A percentile compares a stretch with the other conserved stretches of the same genome.
phyloP scores from a whole-genome alignment of 2,797 vertebrate genomes.

The Siniperca undulata region DNA sequence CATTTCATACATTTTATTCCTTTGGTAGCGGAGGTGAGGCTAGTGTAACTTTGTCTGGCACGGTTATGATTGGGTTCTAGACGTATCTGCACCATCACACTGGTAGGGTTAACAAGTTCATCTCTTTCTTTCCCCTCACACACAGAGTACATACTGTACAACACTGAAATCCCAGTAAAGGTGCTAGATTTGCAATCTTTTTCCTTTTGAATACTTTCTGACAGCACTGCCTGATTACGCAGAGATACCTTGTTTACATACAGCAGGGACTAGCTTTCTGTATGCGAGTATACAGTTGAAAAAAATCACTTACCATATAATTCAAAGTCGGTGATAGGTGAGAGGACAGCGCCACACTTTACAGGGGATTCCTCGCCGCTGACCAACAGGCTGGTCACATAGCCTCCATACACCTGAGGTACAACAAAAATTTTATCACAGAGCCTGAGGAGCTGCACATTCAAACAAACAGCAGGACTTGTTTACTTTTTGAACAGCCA shows the following conservation, averaged over 20 bases:
- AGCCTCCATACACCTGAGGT: slow-evolving; percentile 94
- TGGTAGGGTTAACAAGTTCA: slow-evolving; percentile 6
- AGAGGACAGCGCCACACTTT: slow-evolving; percentile 93
- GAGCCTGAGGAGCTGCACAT: neutral
- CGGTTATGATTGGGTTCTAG: slow-evolving; percentile 42
- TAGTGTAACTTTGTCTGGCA: slow-evolving; percentile 25
- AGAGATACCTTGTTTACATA: slow-evolving; percentile 1
- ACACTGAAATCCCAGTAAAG: slow-evolving; percentile 19
- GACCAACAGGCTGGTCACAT: slow-evolving; percentile 93
- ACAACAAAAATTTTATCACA: slow-evolving; percentile 29
- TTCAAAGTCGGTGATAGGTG: slow-evolving; percentile 96
- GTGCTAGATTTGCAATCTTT: slow-evolving; percentile 28
- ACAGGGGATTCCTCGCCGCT: slow-evolving; percentile 88
- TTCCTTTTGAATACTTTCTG: neutral
- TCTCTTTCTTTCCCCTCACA: neutral
- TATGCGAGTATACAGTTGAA: neutral
- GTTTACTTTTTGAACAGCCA: neutral
- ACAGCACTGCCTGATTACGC: slow-evolving; percentile 14
- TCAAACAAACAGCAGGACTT: neutral
- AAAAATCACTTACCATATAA: slow-evolving; percentile 89
- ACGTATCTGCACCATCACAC: slow-evolving; percentile 23
- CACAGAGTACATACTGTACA: neutral
- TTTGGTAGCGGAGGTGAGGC: slow-evolving; percentile 32
- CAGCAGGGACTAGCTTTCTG: neutral
- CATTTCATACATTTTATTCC: slow-evolving; percentile 55